phyloP scores from a whole-genome alignment of 2,888 invertebrate species.

The Thymelicus sylvestris region DNA sequence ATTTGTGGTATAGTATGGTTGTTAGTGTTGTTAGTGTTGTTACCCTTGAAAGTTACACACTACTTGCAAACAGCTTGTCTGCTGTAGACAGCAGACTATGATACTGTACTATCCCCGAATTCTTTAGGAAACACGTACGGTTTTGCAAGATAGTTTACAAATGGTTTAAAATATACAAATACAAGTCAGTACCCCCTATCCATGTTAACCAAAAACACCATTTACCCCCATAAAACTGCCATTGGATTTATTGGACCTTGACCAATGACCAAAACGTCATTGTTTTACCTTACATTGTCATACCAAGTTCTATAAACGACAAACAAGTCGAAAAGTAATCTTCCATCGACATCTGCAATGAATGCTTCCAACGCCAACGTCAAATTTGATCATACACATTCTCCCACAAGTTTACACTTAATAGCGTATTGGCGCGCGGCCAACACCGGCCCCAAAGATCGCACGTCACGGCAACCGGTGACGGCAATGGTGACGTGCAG shows the following conservation, averaged over 20 bases:
- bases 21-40: background rate
- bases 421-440: slow-evolving; percentile 12
- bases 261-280: too few relatives aligned
- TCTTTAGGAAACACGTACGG: too few relatives aligned
- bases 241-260: too few relatives aligned
- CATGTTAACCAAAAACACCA: too few relatives aligned
- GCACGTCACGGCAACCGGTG: too few relatives aligned
- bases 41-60: background rate
- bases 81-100: background rate
- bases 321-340: background rate
- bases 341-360: background rate
- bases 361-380: background rate
- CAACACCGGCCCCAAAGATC: background rate
- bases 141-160: too few relatives aligned
- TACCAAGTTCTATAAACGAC: too few relatives aligned
- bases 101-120: background rate
- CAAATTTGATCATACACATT: background rate
- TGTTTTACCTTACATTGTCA: too few relatives aligned
- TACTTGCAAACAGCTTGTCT: background rate
- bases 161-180: too few relatives aligned
- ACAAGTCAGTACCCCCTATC: too few relatives aligned
- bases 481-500: background rate
- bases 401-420: slow-evolving; percentile 10
- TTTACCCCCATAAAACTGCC: too few relatives aligned
- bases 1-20: background rate